phyloP scores from a whole-genome alignment of 2,113 vertebrate genomes.

The Megaleporinus macrocephalus region DNA sequence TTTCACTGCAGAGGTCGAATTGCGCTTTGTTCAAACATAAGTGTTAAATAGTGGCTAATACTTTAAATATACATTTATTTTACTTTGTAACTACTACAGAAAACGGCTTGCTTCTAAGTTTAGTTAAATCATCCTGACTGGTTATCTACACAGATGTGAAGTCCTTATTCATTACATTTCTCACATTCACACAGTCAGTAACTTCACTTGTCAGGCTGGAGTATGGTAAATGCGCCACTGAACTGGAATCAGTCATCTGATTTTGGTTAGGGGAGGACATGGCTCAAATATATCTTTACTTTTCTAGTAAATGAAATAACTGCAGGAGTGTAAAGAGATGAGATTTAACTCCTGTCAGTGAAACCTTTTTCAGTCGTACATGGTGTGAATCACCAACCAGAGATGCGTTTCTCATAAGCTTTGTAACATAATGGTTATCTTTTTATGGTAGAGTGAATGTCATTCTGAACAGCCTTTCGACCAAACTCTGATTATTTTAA shows the following conservation, averaged over 20 bases:
- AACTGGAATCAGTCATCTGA: slow-evolving; percentile 17
- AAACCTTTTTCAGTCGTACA: slow-evolving; percentile 25
- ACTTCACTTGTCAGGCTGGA: slow-evolving; percentile 39
- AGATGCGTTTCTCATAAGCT: slow-evolving; percentile 35
- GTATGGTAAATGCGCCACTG: slow-evolving; percentile 2
- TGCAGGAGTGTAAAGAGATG: slow-evolving; percentile 31
- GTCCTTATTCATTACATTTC: neutral
- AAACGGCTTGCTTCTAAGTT: neutral
- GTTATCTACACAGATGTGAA: neutral
- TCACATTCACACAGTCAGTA: neutral
- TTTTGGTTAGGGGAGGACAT: neutral
- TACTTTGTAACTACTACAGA: neutral
- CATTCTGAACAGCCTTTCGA: neutral
- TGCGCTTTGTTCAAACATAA: too few species aligned
- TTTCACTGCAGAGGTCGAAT: too few species aligned
- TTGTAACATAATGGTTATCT: slow-evolving; percentile 43
- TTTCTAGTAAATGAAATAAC: slow-evolving; percentile 18
- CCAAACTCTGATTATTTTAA: neutral
- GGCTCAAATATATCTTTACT: slow-evolving; percentile 12
- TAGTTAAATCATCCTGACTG: neutral
- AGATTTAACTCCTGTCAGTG: neutral
- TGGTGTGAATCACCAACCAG: slow-evolving; percentile 50
- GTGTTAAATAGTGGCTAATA: too few species aligned
- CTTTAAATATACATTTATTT: too few species aligned
- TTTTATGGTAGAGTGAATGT: neutral